Base-by-base conservation (phyloP, 2,797 vertebrate species). In the Acanthopagrus latus region DNA sequence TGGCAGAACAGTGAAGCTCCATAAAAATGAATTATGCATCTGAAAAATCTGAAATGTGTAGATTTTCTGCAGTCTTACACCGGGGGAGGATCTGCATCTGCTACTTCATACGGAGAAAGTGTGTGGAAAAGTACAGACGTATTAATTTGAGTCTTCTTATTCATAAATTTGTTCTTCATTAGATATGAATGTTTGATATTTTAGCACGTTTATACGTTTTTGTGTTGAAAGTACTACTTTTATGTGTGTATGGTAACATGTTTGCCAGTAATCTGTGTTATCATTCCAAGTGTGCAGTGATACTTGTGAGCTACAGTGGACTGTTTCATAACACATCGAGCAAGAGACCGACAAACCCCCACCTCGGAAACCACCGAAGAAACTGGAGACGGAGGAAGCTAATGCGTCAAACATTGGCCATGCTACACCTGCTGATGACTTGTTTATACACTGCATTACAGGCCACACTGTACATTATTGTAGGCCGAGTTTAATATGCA, bases 21-120 rank as follows among this genome's bases (percentile, higher is more conserved):
- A 88, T 92, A 86, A 89, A 94, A 91, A 89, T 89, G 74, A 93
- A 78, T 88, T 89, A 87, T 81, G 80, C 82, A 83, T 87, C 68
- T 85, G 75, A 92, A 91, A 81, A 87, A 82, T 86, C 72, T 81
- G 70, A 92, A 90, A 92, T 68, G 65, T 88, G 76, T 89, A 82
- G 83, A 92, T 91, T 89, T 81, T 27, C 84, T 87, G 63, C 69
- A 54, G 78, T 25, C 14, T 14, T 71, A 74, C 54, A 62, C 74
- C 43, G 57, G 43, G 69, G 73, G 46, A 76, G 3, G 65, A 71
- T 79, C 25, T 8, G 59, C 80, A 85, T 82, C 83, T 89, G 81
- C 69, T 87, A 69, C 69, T 83, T 74, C 71, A 60, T 68, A 55
- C 47, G 67, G 18, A 71, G 66, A 76, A 74, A 64, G 74, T 56